Conservation (phyloP, 2,113 vertebrate species). For the Forbesichthys papilliferus region DNA sequence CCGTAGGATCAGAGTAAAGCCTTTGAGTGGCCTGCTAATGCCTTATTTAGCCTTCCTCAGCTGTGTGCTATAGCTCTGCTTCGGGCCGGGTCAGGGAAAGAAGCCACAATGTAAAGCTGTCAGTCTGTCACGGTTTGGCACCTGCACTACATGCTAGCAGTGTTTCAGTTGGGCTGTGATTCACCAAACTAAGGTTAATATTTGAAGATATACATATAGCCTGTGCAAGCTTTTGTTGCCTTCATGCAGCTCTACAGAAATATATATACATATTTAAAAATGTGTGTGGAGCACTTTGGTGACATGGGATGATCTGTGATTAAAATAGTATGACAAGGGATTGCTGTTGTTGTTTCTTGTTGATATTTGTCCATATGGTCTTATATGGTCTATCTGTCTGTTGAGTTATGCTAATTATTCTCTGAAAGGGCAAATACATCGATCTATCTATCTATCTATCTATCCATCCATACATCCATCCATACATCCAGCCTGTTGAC, state of each 20-base stretch:
- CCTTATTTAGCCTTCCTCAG: conserved; percentile 75
- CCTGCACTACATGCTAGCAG: not conserved
- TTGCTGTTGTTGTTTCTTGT: too few relatives aligned
- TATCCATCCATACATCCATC: too few relatives aligned
- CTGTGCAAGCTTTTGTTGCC: not conserved
- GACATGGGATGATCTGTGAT: too few relatives aligned
- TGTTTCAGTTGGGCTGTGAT: not conserved
- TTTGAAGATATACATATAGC: not conserved
- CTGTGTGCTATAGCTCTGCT: conserved; percentile 56
- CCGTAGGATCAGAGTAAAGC: conserved; percentile 78
- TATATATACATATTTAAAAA: not conserved
- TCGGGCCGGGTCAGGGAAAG: conserved; percentile 56
- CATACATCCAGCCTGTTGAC: too few relatives aligned
- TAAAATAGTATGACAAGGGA: too few relatives aligned
- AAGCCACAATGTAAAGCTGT: conserved; percentile 59
- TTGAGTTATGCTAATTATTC: too few relatives aligned
- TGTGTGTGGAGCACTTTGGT: too few relatives aligned
- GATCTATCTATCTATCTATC: too few relatives aligned
- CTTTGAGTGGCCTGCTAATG: conserved; percentile 79
- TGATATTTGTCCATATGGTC: too few relatives aligned
- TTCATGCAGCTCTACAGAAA: too few relatives aligned
- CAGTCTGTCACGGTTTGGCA: conserved; percentile 64
- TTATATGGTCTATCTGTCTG: too few relatives aligned
- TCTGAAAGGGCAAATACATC: too few relatives aligned
- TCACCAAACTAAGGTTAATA: not conserved